These are phyloP conservation scores for Erinaceus europaeus DNA, from an alignment of 2,113 vertebrate genomes.

Conservation along the genomic window DNA sequence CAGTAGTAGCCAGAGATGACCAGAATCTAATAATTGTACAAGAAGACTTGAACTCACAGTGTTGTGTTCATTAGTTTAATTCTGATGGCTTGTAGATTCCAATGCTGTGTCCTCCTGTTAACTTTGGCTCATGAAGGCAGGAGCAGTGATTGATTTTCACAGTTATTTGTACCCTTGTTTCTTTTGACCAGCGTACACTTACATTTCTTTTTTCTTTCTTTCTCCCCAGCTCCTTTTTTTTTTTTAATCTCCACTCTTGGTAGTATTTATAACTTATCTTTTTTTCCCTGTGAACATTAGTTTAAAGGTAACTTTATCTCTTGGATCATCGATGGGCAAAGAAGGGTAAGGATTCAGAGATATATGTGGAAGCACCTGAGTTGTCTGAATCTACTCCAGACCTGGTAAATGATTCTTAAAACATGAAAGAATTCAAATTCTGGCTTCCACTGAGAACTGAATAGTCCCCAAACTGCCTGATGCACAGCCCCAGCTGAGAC, in stretches of 20 bases:
- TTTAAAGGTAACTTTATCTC: conserved; percentile 18
- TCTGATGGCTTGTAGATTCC: neutral
- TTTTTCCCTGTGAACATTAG: neutral
- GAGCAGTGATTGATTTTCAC: neutral
- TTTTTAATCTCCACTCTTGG: neutral
- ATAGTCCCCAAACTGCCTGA: conserved; percentile 69
- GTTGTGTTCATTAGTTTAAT: neutral
- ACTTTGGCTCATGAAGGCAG: neutral
- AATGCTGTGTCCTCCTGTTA: neutral
- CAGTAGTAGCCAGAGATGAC: neutral
- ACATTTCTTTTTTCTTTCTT: neutral
- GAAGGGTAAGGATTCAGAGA: neutral
- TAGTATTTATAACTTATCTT: neutral
- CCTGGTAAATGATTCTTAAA: conserved; percentile 67
- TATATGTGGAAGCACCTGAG: conserved; percentile 44
- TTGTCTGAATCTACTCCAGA: conserved; percentile 47
- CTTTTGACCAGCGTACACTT: neutral
- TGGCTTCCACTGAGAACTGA: conserved; percentile 71
- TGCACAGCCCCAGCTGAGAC: conserved; percentile 76
- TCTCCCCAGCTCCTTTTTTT: too few relatives aligned
- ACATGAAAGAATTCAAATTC: conserved; percentile 66
- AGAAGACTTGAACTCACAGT: neutral
- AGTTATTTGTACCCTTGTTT: neutral
- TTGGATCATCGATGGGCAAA: neutral
- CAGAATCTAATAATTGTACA: neutral